Evolutionary conservation across 2,113 vertebrate genomes (phyloP).

Genomic region (Crocuta crocuta): DNA sequence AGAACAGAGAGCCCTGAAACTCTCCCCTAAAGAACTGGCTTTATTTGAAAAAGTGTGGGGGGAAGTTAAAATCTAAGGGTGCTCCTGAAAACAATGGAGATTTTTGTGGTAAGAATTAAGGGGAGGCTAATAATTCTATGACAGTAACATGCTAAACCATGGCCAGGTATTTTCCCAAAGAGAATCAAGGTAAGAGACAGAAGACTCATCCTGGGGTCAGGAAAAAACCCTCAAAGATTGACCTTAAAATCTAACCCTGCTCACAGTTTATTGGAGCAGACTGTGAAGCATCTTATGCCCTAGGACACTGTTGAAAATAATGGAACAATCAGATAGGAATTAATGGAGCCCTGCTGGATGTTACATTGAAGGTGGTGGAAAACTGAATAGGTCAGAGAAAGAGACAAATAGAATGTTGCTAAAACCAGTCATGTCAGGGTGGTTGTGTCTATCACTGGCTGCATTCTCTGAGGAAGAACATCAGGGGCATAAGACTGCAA

Average conservation of each 20-base stretch:
- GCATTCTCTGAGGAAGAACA: neutral
- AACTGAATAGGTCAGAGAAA: neutral
- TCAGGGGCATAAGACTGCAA: neutral
- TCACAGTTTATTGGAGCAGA: neutral
- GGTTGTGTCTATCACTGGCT: neutral
- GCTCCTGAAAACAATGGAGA: neutral
- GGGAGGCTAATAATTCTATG: neutral
- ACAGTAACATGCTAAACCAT: neutral
- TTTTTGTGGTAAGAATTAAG: neutral
- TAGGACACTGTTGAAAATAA: neutral
- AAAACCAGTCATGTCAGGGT: neutral
- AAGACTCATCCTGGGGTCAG: neutral
- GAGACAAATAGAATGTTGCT: neutral
- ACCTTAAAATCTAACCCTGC: neutral
- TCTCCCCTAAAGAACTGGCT: neutral
- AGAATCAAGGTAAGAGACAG: neutral
- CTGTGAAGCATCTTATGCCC: neutral
- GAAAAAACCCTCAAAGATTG: neutral
- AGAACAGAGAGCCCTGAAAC: neutral
- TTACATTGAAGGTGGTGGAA: neutral
- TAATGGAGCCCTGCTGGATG: neutral
- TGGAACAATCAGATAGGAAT: neutral
- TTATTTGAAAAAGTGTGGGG: neutral
- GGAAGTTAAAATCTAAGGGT: neutral
- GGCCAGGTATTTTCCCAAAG: neutral